Evolutionary conservation across 2,888 invertebrate species (phyloP).

Genomic region (Scaptomyza flava): DNA sequence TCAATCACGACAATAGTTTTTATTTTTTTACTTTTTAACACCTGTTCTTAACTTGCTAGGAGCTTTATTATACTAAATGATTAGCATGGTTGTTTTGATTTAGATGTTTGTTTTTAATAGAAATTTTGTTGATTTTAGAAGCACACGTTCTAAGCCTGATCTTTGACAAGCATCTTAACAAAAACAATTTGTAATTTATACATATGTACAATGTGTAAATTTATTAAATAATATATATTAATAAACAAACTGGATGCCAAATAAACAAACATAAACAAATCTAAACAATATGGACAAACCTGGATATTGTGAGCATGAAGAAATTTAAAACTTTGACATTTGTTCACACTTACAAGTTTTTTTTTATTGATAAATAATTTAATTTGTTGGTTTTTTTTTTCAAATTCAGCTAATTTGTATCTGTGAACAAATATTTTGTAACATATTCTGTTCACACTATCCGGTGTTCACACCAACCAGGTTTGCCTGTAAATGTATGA

Average conservation of each 20-base stretch:
- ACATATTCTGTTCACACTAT: no score
- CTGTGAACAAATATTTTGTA: no score
- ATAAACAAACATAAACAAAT: no score
- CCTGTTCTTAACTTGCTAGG: background rate
- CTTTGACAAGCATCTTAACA: background rate
- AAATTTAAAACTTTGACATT: no score
- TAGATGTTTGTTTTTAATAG: background rate
- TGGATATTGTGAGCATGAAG: no score
- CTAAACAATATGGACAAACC: no score
- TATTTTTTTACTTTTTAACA: background rate
- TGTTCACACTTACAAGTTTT: no score
- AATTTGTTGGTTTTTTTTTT: no score
- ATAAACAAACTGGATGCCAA: background rate
- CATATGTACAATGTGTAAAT: background rate
- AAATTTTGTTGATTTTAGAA: slow-evolving; percentile 1
- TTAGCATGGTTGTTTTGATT: background rate
- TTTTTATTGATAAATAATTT: no score
- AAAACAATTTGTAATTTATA: no score
- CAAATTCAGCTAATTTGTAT: no score
- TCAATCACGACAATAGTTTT: background rate
- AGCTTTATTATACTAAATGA: background rate
- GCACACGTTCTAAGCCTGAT: background rate
- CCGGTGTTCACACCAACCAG: no score
- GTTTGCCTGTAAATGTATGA: background rate
- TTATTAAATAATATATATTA: background rate